Evolutionary conservation across 2,888 invertebrate species (phyloP), one percentile per base, ranked within the genome.

Genomic region (Cyaniris semiargus): DNA sequence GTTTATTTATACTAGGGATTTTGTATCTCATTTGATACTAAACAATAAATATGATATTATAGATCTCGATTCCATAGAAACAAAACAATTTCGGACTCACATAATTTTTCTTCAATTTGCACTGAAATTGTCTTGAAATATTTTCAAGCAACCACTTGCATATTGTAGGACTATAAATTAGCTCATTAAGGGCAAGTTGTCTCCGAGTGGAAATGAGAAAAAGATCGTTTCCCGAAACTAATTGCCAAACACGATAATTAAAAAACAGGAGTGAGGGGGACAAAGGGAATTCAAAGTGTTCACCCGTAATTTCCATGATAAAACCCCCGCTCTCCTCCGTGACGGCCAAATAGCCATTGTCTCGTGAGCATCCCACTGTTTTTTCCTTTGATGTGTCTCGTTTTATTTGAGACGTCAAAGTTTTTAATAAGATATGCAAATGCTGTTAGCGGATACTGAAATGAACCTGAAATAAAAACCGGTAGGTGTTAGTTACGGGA

Each of bases 211-310:
- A 89, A 92, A 86, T 86, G 87, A 86, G 88, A 86, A 87, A 89
- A 88, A 88, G 89, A 91, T 91, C 92, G 90, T 90, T 91, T 88
- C 90, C 90, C 89, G 87, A 91, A 94, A 93, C 93, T 93, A 94
- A 94, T 94, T 93, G 92, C 91, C 90, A 93, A 94, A 93, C 92
- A 93, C 91, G 92, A 91, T 93, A 93, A 93, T 94, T 93, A 93
- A 93, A 93, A 92, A 93, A 92, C 93, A 93, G 93, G 81, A 89
- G 86, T 27, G 86, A 85, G 86, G 88, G 88, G 89, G 89, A 92
- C 89, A 90, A 92, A 91, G 92, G 90, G 91, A 93, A 93, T 93
- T 91, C 92, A 91, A 91, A 94, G 91, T 91, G 91, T 92, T 90
- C 89, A 88, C 87, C 90, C 90, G 84, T 88, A 90, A 93, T 93